A percentile compares a stretch with the other conserved stretches of the same genome.
Evolutionary conservation across 2,888 invertebrate genomes (phyloP).

Genomic region (Rapana venosa): DNA sequence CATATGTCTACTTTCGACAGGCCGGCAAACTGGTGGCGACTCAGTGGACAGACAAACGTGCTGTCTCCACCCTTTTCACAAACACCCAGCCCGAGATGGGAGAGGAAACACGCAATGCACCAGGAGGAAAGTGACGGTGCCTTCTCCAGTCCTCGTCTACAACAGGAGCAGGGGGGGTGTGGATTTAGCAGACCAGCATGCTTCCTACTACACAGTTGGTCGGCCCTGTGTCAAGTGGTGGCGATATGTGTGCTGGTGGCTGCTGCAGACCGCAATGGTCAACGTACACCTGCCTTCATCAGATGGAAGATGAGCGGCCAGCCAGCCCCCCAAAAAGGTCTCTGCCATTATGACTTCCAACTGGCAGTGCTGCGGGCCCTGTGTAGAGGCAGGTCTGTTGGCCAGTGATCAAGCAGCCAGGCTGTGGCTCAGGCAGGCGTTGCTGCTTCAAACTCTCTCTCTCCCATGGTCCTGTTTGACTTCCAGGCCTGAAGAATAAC

Average conservation of each 20-base stretch:
- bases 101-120: background rate
- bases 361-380: background rate
- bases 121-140: background rate
- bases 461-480: background rate
- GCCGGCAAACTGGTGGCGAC: conserved; percentile 29
- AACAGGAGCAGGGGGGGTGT: conserved; percentile 44
- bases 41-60: conserved; percentile 36
- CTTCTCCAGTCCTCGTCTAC: conserved; percentile 2
- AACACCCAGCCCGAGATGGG: conserved; percentile 27
- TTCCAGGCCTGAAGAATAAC: background rate
- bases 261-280: background rate
- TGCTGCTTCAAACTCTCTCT: background rate
- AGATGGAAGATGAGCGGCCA: background rate
- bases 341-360: background rate
- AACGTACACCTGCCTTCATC: background rate
- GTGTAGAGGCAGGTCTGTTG: background rate
- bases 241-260: background rate
- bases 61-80: conserved; percentile 5
- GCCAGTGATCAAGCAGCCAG: background rate
- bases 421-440: background rate
- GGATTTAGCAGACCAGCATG: conserved; percentile 43
- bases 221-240: background rate
- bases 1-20: conserved; percentile 14
- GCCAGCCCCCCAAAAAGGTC: background rate
- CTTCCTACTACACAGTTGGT: conserved; percentile 20